These are phyloP conservation scores for Hemithea aestivaria DNA, from an alignment of 2,888 invertebrate species.

Conservation along the genomic window DNA sequence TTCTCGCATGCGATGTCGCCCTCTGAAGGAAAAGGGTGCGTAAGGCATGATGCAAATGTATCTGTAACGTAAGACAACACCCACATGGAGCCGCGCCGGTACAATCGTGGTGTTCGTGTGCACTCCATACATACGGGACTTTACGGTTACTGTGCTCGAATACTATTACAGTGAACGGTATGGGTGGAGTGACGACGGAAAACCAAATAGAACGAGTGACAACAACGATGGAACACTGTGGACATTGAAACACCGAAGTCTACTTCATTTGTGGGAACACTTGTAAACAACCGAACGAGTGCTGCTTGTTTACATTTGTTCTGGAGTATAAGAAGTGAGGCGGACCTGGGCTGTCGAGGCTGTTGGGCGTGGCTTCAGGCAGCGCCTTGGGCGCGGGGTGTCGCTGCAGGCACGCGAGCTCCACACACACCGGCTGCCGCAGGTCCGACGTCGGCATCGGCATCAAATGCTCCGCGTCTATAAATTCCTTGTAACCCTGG, in stretches of 20 bases:
- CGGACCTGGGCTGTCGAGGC: slow-evolving; percentile 73
- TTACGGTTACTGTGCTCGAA: slow-evolving; percentile 20
- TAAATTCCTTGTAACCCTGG: slow-evolving; percentile 93
- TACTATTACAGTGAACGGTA: slow-evolving; percentile 17
- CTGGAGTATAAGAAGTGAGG: not conserved
- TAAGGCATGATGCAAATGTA: slow-evolving; percentile 97
- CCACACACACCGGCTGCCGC: slow-evolving; percentile 89
- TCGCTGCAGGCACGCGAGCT: slow-evolving; percentile 84
- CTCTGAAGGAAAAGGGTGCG: slow-evolving; percentile 95
- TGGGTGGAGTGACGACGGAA: slow-evolving; percentile 10
- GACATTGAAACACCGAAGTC: not conserved
- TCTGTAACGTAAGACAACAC: slow-evolving; percentile 87
- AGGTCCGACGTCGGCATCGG: slow-evolving; percentile 91
- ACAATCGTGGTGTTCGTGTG: slow-evolving; percentile 29
- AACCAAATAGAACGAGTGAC: slow-evolving; percentile 3
- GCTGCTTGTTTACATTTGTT: slow-evolving; percentile 38
- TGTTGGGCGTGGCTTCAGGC: slow-evolving; percentile 73
- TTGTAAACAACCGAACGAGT: slow-evolving; percentile 30
- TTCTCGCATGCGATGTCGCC: slow-evolving; percentile 84
- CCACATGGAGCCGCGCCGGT: slow-evolving; percentile 66
- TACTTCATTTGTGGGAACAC: slow-evolving; percentile 16
- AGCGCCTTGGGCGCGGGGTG: slow-evolving; percentile 74
- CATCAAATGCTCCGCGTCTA: slow-evolving; percentile 94
- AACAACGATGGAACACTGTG: slow-evolving; percentile 6
- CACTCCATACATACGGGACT: slow-evolving; percentile 20